Evolutionary conservation across 1,140 invertebrate species (phyloP).

Genomic region (Orchesella cincta): DNA sequence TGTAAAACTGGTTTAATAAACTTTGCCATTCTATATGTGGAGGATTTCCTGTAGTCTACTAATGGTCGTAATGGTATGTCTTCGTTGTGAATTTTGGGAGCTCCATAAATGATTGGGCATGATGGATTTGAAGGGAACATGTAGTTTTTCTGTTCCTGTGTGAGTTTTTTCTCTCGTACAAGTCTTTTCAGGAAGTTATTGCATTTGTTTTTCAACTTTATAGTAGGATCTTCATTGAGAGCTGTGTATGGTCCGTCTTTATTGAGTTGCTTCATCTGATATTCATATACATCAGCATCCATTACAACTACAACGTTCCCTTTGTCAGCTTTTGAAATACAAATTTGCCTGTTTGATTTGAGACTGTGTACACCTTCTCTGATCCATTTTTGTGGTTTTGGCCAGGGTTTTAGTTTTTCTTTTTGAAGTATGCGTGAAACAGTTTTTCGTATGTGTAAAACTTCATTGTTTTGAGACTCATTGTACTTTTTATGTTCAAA

Average conservation of each 20-base stretch:
- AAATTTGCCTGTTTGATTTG: not conserved
- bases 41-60: constrained; percentile 48
- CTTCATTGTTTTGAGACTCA: too few species aligned
- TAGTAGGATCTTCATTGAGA: constrained; percentile 17
- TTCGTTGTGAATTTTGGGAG: constrained; percentile 52
- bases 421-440: too few species aligned
- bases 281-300: constrained; percentile 38
- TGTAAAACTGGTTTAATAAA: constrained; percentile 40
- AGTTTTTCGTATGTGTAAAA: too few species aligned
- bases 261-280: constrained; percentile 44
- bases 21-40: constrained; percentile 48
- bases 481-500: too few species aligned
- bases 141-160: constrained; percentile 18
- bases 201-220: not conserved
- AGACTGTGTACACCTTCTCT: too few species aligned
- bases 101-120: constrained; percentile 44
- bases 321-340: constrained; percentile 48
- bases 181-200: not conserved
- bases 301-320: constrained; percentile 50
- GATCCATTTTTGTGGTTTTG: too few species aligned
- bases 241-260: constrained; percentile 41
- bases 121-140: constrained; percentile 27
- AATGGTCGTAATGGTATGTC: constrained; percentile 50
- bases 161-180: constrained; percentile 1
- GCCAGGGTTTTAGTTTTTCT: too few species aligned